A percentile compares a stretch with the other conserved stretches of the same genome.
These are phyloP conservation scores for Callinectes sapidus DNA, from an alignment of 2,888 invertebrate species.

Conservation along the genomic window DNA sequence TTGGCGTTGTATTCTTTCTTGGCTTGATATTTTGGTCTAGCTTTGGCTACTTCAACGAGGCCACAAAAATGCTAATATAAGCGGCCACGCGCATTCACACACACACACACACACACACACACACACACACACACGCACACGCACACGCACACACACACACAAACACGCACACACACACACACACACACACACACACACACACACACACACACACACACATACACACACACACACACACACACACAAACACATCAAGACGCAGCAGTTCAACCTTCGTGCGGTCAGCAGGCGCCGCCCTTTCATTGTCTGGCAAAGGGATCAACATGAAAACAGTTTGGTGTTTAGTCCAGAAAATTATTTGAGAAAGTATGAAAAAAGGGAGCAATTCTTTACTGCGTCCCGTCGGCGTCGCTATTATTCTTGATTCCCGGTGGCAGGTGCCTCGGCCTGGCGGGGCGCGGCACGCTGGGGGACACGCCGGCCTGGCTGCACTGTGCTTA, in stretches of 20 bases:
- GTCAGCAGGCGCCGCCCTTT: neutral
- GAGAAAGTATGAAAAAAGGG: neutral
- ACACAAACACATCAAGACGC: neutral
- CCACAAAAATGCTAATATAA: neutral
- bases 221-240: too few relatives aligned
- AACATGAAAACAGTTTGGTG: neutral
- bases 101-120: neutral
- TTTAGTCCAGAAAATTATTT: neutral
- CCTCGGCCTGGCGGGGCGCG: neutral
- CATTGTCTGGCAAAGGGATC: neutral
- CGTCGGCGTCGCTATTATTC: neutral
- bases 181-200: constrained; percentile 13
- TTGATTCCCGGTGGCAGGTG: neutral
- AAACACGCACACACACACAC: neutral
- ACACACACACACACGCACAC: constrained; percentile 13
- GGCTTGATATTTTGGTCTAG: neutral
- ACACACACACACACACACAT: too few relatives aligned
- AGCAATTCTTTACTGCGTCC: neutral
- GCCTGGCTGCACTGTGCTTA: neutral
- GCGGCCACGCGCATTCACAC: neutral
- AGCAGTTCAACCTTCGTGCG: neutral
- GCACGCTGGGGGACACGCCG: neutral
- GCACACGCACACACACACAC: constrained; percentile 11
- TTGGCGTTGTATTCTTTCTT: neutral
- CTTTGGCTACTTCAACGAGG: neutral